Evolutionary conservation across 2,888 invertebrate genomes (phyloP), one percentile per base, ranked within the genome.

Genomic region (Orthosia incerta): DNA sequence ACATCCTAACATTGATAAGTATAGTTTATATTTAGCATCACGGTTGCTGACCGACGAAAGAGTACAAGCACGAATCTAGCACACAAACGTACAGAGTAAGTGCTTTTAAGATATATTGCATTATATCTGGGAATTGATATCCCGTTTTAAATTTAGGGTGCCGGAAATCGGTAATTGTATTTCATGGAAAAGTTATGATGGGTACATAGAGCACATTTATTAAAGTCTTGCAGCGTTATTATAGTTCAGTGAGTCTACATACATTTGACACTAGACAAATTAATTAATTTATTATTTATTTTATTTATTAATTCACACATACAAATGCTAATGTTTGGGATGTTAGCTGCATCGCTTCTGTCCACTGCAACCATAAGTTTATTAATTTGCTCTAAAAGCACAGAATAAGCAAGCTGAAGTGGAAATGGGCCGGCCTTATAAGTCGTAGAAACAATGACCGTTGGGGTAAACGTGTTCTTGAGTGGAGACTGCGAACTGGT

Each of bases 21-120:
- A 64, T 57, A 46, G 61, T 60, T 72, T 86, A 76, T 74, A 77
- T 79, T 76, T 77, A 79, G 69, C 59, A 71, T 72, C 60, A 64
- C 64, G 62, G 53, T 69, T 72, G 56, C 71, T 53, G 56, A 45
- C 68, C 63, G 62, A 64, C 48, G 82, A 82, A 71, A 67, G 85
- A 85, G 72, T 62, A 76, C 56, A 74, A 76, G 74, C 84, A 83
- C 60, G 74, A 83, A 84, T 78, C 63, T 86, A 86, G 86, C 77
- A 70, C 86, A 86, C 76, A 71, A 57, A 66, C 76, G 59, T 81
- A 39, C 9, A 39, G 39, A 39, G 39, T 39, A 75, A 72, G 75
- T 78, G 76, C 65, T 80, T 86, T 66, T 48, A 56, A 26, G 61
- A 73, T 80, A 57, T 67, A 67, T 60, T 60, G 66, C 56, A 64